phyloP scores from a whole-genome alignment of 2,797 vertebrate genomes.

The Octomys mimax region DNA sequence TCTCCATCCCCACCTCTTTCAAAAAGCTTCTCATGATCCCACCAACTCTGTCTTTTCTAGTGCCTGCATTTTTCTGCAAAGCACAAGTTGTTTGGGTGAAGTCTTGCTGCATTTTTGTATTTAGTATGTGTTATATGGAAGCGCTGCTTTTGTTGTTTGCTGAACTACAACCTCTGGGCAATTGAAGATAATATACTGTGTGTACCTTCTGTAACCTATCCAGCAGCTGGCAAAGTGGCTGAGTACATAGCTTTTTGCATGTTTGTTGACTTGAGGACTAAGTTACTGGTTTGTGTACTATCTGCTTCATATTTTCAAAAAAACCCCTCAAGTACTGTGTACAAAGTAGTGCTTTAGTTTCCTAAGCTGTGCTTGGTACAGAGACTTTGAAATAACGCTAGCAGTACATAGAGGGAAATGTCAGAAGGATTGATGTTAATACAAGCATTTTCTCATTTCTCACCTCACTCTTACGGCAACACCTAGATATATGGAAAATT shows the following conservation, averaged over 20 bases:
- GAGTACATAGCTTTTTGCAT: too few species aligned
- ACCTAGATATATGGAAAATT: conserved; percentile 6
- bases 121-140: background rate
- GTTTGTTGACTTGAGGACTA: background rate
- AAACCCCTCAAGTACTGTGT: background rate
- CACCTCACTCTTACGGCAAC: background rate
- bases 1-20: background rate
- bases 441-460: background rate
- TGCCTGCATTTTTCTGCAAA: background rate
- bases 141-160: background rate
- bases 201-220: background rate
- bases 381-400: background rate
- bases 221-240: background rate
- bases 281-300: background rate
- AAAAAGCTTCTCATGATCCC: background rate
- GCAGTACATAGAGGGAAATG: background rate
- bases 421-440: background rate
- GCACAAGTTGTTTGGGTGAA: background rate
- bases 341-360: background rate
- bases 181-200: background rate
- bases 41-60: background rate
- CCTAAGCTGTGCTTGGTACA: background rate
- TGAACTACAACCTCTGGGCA: background rate
- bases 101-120: background rate
- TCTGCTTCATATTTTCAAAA: background rate